Evolutionary conservation across 2,797 vertebrate species (phyloP).

Genomic region (Sebastes taczanowskii): DNA sequence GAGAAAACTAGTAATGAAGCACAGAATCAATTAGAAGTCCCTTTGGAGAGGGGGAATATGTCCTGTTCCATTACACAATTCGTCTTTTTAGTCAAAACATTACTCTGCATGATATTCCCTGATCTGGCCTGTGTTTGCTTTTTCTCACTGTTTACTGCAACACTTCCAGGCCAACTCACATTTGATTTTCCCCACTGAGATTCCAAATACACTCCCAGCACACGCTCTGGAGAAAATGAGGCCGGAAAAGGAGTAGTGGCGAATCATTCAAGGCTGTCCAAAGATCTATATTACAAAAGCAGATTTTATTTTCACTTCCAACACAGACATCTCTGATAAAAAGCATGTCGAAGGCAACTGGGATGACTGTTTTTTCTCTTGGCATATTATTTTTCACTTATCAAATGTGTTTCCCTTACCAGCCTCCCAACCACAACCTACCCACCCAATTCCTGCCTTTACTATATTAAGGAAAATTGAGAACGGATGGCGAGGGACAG

Average conservation of each 20-base stretch:
- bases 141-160: slow-evolving; percentile 79
- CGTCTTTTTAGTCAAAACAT: slow-evolving; percentile 73
- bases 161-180: slow-evolving; percentile 79
- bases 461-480: slow-evolving; percentile 74
- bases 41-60: slow-evolving; percentile 63
- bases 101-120: slow-evolving; percentile 74
- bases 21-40: slow-evolving; percentile 77
- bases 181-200: slow-evolving; percentile 77
- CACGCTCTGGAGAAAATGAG: slow-evolving; percentile 71
- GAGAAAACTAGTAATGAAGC: slow-evolving; percentile 70
- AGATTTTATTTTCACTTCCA: slow-evolving; percentile 79
- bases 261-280: slow-evolving; percentile 80
- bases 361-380: slow-evolving; percentile 80
- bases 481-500: slow-evolving; percentile 74
- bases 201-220: slow-evolving; percentile 68
- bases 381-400: slow-evolving; percentile 84
- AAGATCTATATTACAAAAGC: slow-evolving; percentile 79
- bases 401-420: slow-evolving; percentile 77
- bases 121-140: slow-evolving; percentile 77
- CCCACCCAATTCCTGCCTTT: slow-evolving; percentile 64
- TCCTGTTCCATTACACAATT: slow-evolving; percentile 71
- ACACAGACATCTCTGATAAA: slow-evolving; percentile 77
- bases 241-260: slow-evolving; percentile 69
- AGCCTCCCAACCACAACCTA: slow-evolving; percentile 63
- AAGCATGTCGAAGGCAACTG: slow-evolving; percentile 76